Percentiles rank a stretch among this genome's conserved stretches.
phyloP scores from a whole-genome alignment of 1,140 invertebrate species.

The Wasmannia auropunctata region DNA sequence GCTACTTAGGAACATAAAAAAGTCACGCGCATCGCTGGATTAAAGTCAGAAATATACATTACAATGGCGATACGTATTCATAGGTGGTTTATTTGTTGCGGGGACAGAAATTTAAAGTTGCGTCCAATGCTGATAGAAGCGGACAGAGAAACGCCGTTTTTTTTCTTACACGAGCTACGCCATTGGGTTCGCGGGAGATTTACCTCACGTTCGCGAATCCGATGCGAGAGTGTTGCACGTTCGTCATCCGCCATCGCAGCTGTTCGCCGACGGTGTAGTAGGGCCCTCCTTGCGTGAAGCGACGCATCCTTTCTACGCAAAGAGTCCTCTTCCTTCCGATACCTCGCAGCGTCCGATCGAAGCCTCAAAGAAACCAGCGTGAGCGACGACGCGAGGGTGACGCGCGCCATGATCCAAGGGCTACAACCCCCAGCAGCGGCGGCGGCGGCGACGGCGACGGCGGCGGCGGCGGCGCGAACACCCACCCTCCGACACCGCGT shows the following conservation, averaged over 20 bases:
- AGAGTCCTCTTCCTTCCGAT: neutral
- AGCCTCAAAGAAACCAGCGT: constrained; percentile 36
- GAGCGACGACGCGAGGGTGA: constrained; percentile 50
- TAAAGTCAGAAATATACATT: neutral
- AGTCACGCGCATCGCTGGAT: neutral
- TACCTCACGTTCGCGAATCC: constrained; percentile 82
- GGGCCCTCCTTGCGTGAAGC: constrained; percentile 64
- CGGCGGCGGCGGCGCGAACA: too few relatives aligned
- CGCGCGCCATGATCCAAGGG: constrained; percentile 45
- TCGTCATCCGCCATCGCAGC: constrained; percentile 83
- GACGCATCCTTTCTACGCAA: constrained; percentile 59
- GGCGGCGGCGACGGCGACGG: neutral
- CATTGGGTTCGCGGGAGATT: constrained; percentile 17
- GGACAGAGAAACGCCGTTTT: neutral
- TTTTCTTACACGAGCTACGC: neutral
- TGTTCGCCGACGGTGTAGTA: constrained; percentile 79
- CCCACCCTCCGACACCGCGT: neutral
- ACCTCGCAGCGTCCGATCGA: neutral
- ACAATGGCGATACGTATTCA: neutral
- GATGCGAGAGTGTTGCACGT: constrained; percentile 80
- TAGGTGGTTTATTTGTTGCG: neutral
- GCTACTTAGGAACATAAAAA: neutral
- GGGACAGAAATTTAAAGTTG: neutral
- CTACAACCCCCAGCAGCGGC: neutral
- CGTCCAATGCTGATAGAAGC: neutral